Conservation (phyloP, 2,113 vertebrate genomes). For the Perccottus glenii region DNA sequence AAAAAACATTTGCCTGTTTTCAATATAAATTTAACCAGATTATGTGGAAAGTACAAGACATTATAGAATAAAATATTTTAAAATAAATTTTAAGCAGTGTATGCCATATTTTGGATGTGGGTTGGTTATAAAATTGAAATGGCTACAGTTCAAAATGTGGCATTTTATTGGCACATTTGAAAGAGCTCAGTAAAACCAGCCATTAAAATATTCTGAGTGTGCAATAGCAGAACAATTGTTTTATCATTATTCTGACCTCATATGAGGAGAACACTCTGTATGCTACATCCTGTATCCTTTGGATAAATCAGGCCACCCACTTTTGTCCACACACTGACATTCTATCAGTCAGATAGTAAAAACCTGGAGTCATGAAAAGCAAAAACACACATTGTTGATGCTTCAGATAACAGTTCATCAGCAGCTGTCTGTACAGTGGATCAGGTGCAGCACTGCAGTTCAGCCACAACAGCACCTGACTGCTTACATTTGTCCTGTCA, state of each 20-base stretch:
- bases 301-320: constrained; percentile 12
- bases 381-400: background rate
- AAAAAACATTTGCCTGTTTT: background rate
- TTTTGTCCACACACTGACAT: constrained; percentile 29
- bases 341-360: constrained; percentile 25
- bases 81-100: constrained; percentile 1
- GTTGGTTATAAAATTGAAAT: background rate
- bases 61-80: background rate
- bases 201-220: background rate
- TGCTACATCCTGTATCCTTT: constrained; percentile 21
- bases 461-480: background rate
- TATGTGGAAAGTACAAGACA: background rate
- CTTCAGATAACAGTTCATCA: constrained; percentile 3
- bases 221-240: too few relatives aligned
- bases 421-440: constrained; percentile 19
- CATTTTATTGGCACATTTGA: constrained; percentile 4
- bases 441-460: background rate
- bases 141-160: background rate
- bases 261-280: constrained; percentile 34
- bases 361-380: background rate
- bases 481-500: background rate
- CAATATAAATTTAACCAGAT: background rate
- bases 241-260: constrained; percentile 14
- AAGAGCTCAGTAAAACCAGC: background rate
- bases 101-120: background rate